phyloP scores from a whole-genome alignment of 1,140 invertebrate species.

The Bathynomus jamesi region DNA sequence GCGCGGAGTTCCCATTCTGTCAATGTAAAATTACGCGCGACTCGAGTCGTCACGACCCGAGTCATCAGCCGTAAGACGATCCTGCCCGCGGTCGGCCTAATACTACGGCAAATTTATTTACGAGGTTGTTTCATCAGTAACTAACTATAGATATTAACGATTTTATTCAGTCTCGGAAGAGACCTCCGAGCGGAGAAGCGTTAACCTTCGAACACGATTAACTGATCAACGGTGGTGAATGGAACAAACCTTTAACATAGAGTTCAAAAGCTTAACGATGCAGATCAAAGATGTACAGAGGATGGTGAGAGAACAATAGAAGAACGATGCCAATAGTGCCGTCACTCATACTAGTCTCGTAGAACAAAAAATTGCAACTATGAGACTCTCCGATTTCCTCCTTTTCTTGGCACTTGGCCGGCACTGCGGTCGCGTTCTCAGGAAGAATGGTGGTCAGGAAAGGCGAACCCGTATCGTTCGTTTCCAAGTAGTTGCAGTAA shows the following conservation, averaged over 20 bases:
- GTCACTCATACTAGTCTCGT: conserved; percentile 25
- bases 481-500: conserved; percentile 17
- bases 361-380: conserved; percentile 28
- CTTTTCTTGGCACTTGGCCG: neutral
- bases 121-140: too few species aligned
- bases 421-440: neutral
- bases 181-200: too few species aligned
- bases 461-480: neutral
- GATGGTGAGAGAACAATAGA: conserved; percentile 47
- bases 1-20: too few species aligned
- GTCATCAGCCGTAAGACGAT: too few species aligned
- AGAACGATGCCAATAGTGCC: conserved; percentile 46
- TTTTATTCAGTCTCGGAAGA: too few species aligned
- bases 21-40: too few species aligned
- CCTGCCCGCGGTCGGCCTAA: too few species aligned
- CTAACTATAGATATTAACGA: too few species aligned
- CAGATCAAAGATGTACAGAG: conserved; percentile 51
- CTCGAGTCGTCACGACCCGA: too few species aligned
- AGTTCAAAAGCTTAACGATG: conserved; percentile 53
- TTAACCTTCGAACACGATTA: too few species aligned
- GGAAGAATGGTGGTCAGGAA: neutral
- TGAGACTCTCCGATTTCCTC: neutral
- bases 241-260: conserved; percentile 44
- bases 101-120: too few species aligned
- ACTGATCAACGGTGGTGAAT: too few species aligned